Percentiles rank a stretch among this genome's conserved stretches.
Evolutionary conservation across 2,888 invertebrate species (phyloP).

Genomic region (Sarcophaga rosellei): DNA sequence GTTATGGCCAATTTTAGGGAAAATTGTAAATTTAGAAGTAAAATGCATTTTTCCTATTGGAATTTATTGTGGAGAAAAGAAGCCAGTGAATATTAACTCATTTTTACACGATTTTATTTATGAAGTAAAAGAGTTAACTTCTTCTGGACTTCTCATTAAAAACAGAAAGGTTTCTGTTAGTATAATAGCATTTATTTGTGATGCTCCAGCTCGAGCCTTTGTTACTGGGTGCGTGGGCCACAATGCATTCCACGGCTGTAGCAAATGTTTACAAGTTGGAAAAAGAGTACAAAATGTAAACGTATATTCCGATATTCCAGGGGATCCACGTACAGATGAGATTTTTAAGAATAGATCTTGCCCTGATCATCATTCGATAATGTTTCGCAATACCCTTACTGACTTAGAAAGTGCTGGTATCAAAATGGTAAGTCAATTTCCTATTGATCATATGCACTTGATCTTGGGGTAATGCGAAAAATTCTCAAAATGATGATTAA

Average conservation of each 20-base stretch:
- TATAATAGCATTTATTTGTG: no score
- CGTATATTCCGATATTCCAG: slow-evolving; percentile 3
- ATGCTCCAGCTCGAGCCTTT: no score
- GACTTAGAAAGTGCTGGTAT: slow-evolving; percentile 18
- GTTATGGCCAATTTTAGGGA: slow-evolving; percentile 19
- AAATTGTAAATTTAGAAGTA: slow-evolving; percentile 3
- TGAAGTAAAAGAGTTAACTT: slow-evolving; percentile 10
- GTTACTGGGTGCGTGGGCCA: no score
- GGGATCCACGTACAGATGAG: neutral
- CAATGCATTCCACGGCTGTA: neutral
- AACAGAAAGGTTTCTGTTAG: no score
- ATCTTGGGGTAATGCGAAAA: neutral
- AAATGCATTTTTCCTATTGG: slow-evolving; percentile 28
- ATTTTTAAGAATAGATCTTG: slow-evolving; percentile 12
- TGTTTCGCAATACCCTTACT: neutral
- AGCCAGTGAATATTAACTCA: slow-evolving; percentile 8
- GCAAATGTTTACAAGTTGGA: slow-evolving; percentile 27
- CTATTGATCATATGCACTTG: slow-evolving; percentile 18
- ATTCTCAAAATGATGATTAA: no score
- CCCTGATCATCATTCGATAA: slow-evolving; percentile 1
- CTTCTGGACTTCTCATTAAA: neutral
- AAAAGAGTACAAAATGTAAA: slow-evolving; percentile 16
- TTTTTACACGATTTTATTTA: slow-evolving; percentile 15
- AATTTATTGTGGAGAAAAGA: slow-evolving; percentile 26
- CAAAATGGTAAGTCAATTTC: slow-evolving; percentile 22